Conservation (phyloP, 2,113 vertebrate genomes). For the Pelodiscus sinensis region DNA sequence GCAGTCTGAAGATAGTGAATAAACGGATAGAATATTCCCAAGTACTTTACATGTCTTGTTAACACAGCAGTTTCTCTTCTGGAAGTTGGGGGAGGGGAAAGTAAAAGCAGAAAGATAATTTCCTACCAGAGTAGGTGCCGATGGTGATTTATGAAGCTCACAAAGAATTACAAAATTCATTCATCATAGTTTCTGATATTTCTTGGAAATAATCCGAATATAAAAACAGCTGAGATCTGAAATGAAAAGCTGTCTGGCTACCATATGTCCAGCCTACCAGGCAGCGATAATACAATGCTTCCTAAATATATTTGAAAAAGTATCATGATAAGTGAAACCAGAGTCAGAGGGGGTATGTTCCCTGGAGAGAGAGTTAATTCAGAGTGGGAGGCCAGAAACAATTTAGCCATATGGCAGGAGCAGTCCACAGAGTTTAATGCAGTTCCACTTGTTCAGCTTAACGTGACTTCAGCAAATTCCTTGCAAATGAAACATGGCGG, state of each 20-base stretch:
- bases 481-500: not conserved
- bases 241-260: not conserved
- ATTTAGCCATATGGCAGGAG: not conserved
- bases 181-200: not conserved
- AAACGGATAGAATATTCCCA: not conserved
- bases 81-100: not conserved
- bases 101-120: not conserved
- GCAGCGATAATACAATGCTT: not conserved
- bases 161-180: not conserved
- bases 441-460: not conserved
- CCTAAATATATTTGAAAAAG: not conserved
- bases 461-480: not conserved
- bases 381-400: not conserved
- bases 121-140: rapidly evolving
- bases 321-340: too few species aligned
- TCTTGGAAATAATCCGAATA: not conserved
- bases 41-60: not conserved
- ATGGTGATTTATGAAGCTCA: not conserved
- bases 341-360: not conserved
- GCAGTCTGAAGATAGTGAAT: not conserved
- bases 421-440: not conserved
- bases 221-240: not conserved
- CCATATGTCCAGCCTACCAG: not conserved
- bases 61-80: not conserved
- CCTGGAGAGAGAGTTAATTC: not conserved